Percentiles rank a stretch among this genome's conserved stretches.
Evolutionary conservation across 2,888 invertebrate genomes (phyloP).

Genomic region (Metopia argyrocephala): DNA sequence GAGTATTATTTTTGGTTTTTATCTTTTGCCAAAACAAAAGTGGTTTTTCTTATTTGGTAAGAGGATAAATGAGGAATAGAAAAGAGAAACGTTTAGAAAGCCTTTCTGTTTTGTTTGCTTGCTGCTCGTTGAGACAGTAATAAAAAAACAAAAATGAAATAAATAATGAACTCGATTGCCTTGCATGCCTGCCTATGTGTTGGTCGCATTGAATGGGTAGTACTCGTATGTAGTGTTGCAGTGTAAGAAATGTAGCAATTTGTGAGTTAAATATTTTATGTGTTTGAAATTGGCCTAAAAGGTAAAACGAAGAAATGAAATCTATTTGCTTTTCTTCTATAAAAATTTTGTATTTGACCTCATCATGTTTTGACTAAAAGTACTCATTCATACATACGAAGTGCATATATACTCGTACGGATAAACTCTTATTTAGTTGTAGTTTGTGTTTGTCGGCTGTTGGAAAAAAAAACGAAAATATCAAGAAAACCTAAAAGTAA

Average conservation of each 20-base stretch:
- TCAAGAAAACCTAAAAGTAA: not conserved
- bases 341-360: conserved; percentile 31
- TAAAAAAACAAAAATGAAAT: conserved; percentile 22
- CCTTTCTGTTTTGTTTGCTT: conserved; percentile 46
- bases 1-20: not conserved
- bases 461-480: conserved; percentile 20
- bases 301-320: conserved; percentile 38
- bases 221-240: conserved; percentile 4
- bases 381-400: not conserved
- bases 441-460: conserved; percentile 34
- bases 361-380: not conserved
- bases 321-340: conserved; percentile 32
- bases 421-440: conserved; percentile 12
- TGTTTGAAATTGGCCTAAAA: conserved; percentile 28
- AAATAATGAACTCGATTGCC: conserved; percentile 42
- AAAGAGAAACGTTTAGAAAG: conserved; percentile 55
- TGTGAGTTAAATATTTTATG: conserved; percentile 44
- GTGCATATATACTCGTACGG: not conserved
- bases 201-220: not conserved
- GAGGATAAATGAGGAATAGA: conserved; percentile 16
- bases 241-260: conserved; percentile 63
- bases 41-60: conserved; percentile 30
- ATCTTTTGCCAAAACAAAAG: conserved; percentile 46
- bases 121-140: not conserved
- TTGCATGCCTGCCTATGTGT: conserved; percentile 36